These are phyloP conservation scores for Idaea aversata DNA, from an alignment of 2,888 invertebrate genomes.

Conservation along the genomic window DNA sequence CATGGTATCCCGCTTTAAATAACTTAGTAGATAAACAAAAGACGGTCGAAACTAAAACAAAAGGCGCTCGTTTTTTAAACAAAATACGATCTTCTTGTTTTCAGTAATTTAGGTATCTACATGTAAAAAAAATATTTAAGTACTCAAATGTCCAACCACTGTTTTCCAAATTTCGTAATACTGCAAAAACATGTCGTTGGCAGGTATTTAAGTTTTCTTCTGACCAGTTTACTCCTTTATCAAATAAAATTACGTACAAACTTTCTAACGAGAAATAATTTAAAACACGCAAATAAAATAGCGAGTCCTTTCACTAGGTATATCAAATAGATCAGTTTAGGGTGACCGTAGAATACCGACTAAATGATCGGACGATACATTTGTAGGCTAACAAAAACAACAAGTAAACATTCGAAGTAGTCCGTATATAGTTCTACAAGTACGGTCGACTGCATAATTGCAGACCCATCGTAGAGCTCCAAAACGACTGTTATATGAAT, in stretches of 20 bases:
- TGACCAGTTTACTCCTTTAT: background rate
- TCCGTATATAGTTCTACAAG: too few relatives aligned
- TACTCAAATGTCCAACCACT: background rate
- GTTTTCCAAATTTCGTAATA: background rate
- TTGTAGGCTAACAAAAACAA: background rate
- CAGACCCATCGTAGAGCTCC: too few relatives aligned
- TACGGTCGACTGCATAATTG: too few relatives aligned
- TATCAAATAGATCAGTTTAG: background rate
- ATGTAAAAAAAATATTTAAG: background rate
- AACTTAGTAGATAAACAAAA: too few relatives aligned
- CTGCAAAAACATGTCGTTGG: background rate
- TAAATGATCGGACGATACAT: background rate
- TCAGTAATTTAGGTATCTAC: too few relatives aligned
- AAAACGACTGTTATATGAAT: too few relatives aligned
- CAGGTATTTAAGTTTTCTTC: background rate
- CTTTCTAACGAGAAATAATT: background rate
- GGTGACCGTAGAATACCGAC: background rate
- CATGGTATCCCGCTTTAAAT: too few relatives aligned
- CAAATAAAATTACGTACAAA: background rate
- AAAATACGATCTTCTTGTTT: too few relatives aligned
- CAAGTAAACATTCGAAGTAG: too few relatives aligned
- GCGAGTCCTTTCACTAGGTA: background rate
- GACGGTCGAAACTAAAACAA: too few relatives aligned
- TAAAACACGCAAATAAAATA: background rate
- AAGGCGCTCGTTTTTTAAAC: too few relatives aligned